Percentiles rank a stretch among this genome's conserved stretches.
phyloP scores from a whole-genome alignment of 1,140 invertebrate genomes.

The Dinoponera quadriceps region DNA sequence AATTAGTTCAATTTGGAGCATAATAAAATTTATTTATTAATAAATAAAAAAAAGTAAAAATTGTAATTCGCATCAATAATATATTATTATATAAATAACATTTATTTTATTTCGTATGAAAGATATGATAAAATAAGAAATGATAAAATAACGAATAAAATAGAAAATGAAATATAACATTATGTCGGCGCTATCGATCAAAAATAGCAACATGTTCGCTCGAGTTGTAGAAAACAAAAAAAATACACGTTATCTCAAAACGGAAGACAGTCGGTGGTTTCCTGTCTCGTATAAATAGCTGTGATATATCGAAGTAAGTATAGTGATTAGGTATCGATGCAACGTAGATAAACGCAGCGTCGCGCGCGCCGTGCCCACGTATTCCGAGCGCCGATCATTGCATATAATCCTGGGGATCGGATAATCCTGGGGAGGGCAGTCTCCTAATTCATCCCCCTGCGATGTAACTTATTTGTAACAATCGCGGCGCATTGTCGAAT shows the following conservation, averaged over 20 bases:
- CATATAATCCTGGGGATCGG: no score
- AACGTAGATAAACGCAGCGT: conserved; percentile 37
- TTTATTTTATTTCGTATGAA: no score
- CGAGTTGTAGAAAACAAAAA: no score
- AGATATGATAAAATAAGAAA: no score
- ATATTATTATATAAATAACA: no score
- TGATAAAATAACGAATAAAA: no score
- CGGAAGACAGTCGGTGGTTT: not conserved
- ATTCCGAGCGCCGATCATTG: conserved; percentile 33
- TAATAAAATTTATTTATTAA: no score
- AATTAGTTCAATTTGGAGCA: no score
- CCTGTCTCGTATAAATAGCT: not conserved
- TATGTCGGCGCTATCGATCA: not conserved
- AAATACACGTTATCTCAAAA: not conserved
- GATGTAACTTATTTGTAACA: conserved; percentile 38
- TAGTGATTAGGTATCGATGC: conserved; percentile 64
- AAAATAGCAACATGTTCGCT: not conserved
- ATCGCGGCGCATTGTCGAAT: conserved; percentile 13
- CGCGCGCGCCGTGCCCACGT: conserved; percentile 26
- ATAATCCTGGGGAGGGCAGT: conserved; percentile 66
- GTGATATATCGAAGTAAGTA: conserved; percentile 27
- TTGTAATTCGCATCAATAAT: no score
- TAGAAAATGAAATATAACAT: no score
- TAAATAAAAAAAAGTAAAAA: no score
- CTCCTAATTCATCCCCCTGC: conserved; percentile 60